Evolutionary conservation across 2,113 vertebrate species (phyloP).

Genomic region (Naja naja): DNA sequence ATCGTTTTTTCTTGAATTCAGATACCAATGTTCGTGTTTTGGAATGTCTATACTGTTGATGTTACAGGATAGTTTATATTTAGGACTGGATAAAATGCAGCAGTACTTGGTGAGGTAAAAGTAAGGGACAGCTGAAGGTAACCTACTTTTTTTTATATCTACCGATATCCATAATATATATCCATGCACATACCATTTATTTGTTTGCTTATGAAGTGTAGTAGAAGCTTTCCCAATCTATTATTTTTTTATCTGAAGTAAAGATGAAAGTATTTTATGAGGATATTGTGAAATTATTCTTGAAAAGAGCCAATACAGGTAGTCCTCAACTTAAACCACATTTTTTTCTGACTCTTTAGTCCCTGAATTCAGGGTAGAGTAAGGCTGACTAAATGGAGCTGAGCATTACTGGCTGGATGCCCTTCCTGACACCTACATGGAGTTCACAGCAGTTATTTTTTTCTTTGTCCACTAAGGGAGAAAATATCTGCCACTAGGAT

Average conservation of each 20-base stretch:
- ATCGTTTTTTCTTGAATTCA: neutral
- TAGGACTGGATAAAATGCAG: neutral
- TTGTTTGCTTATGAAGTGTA: neutral
- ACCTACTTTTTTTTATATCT: neutral
- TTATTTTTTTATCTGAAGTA: neutral
- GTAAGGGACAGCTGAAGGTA: neutral
- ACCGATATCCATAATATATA: neutral
- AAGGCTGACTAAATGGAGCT: neutral
- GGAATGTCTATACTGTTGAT: neutral
- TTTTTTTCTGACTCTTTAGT: neutral
- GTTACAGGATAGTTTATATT: neutral
- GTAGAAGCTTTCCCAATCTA: neutral
- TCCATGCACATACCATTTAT: neutral
- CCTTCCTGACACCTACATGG: neutral
- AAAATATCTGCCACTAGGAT: neutral
- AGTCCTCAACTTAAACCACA: neutral
- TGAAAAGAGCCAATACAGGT: neutral
- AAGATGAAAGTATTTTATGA: neutral
- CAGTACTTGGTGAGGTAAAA: neutral
- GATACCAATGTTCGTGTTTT: neutral
- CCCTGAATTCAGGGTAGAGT: neutral
- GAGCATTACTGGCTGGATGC: neutral
- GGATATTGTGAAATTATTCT: neutral
- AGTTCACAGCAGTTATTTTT: neutral
- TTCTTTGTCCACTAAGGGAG: neutral